Base-by-base conservation (phyloP, 2,888 invertebrate species). In the Griposia aprilina region DNA sequence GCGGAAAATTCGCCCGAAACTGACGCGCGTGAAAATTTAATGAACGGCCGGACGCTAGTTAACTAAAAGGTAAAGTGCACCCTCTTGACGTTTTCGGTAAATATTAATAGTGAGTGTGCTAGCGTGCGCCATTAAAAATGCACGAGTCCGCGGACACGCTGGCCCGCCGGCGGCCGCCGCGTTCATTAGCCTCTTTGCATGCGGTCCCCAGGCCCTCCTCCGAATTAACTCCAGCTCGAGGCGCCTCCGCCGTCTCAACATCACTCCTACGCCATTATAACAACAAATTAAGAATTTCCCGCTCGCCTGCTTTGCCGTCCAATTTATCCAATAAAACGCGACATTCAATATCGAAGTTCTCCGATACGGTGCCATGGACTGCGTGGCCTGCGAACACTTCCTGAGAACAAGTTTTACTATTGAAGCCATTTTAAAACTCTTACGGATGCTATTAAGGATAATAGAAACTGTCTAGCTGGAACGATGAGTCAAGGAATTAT, bases 1-100 rank as follows among this genome's bases (percentile, higher is more conserved):
- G 96, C 96, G 96, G 96, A 96, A 97, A 97, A 96, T 96, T 96
- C 93, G 95, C 93, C 96, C 96, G 94, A 96, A 97, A 96, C 96
- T 96, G 97, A 96, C 96, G 96, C 97, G 96, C 97, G 97, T 97
- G 97, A 97, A 97, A 97, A 97, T 97, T 97, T 97, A 97, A 97
- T 97, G 97, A 97, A 97, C 97, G 95, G 95, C 96, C 96, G 96
- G 96, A 96, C 96, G 96, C 96, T 96, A 97, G 97, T 97, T 96
- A 96, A 96, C 96, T 97, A 96, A 96, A 97, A 97, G 97, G 97
- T 96, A 96, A 97, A 97, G 96, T 96, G 96, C 96, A 96, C 97
- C 96, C 97, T 96, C 97, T 97, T 96, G 96, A 96, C 96, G 96
- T 96, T 96, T 96, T 96, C 96, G 96, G 96, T 96, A 96, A 97